Percentiles rank a stretch among this genome's conserved stretches.
These are phyloP conservation scores for Helarctos malayanus DNA, from an alignment of 2,797 vertebrate species.

Conservation along the genomic window DNA sequence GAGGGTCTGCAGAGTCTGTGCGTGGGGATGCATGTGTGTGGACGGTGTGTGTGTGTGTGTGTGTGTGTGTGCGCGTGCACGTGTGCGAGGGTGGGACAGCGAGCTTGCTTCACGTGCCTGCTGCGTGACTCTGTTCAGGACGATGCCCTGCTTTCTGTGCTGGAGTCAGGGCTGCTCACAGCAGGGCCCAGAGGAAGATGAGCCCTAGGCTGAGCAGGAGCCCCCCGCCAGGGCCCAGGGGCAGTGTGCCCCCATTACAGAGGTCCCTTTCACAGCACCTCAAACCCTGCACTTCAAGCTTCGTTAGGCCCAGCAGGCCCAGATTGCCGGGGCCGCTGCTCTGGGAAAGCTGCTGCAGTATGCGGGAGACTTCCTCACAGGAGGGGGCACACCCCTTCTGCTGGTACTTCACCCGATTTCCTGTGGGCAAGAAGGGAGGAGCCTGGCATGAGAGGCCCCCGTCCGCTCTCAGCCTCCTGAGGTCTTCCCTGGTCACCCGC, in stretches of 20 bases:
- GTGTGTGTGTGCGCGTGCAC: background rate
- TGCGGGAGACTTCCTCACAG: fast-evolving
- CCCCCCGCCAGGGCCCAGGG: background rate
- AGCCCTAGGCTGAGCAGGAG: background rate
- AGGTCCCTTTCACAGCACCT: background rate
- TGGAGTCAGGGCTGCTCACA: background rate
- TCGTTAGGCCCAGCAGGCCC: fast-evolving
- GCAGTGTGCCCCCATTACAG: background rate
- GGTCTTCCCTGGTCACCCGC: fast-evolving
- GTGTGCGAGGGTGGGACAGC: background rate
- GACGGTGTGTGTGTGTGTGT: background rate
- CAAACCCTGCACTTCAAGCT: fast-evolving
- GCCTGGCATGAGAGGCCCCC: fast-evolving
- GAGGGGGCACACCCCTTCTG: background rate
- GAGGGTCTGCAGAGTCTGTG: background rate
- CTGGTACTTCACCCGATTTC: fast-evolving
- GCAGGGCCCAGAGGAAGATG: background rate
- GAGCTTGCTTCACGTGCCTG: background rate
- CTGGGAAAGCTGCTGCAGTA: fast-evolving
- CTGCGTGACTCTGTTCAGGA: background rate
- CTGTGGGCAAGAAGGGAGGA: background rate
- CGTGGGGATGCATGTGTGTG: background rate
- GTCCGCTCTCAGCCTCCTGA: background rate
- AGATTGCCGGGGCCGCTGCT: fast-evolving
- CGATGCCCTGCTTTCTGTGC: background rate